Evolutionary conservation across 2,113 vertebrate genomes (phyloP), one percentile per base, ranked within the genome.

Genomic region (Nycticebus coucang): DNA sequence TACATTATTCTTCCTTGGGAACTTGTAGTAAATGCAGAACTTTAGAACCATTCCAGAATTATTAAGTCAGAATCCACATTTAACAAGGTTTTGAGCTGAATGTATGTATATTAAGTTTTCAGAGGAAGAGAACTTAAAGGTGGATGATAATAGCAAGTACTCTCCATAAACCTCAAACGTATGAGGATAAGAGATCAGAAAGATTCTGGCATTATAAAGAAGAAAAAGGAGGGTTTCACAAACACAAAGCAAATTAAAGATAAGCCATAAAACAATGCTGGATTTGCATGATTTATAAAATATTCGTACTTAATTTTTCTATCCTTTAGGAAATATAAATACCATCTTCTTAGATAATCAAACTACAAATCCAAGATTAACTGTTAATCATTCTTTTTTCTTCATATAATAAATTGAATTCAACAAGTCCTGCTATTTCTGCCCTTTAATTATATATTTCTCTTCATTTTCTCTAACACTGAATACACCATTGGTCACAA

Each of bases 311-410:
- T 2, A 5, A 87, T 45, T 80, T 89, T 80, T 75, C 55, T 72
- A 13, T 37, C 35, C 53, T n/a, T 92, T 4, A 53, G 21, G 50
- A 92, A 95, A 77, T 84, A 84, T 80, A 93, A 96, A 88, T 77
- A 83, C 1, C 55, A 93, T 93, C 57, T 86, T 72, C 33, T 87
- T 60, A 85, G 60, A 87, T 85, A 92, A 95, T 92, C 88, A 95
- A 2, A 85, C 17, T 35, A 91, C 33, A 96, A 74, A 84, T 92
- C 81, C 71, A 81, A 15, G 55, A 91, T n/a, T 90, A 96, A 41
- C 3, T 62, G 19, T 62, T 82, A 93, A 95, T 90, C 45, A 68
- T 80, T 75, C 10, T 37, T 3, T 66, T 86, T 75, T n/a, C 18
- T 80, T 72, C 45, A 72, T 22, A 45, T 87, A 21, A 12, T 83